Evolutionary conservation across 1,140 invertebrate genomes (phyloP), one percentile per base, ranked within the genome.

Genomic region (Procambarus clarkii): DNA sequence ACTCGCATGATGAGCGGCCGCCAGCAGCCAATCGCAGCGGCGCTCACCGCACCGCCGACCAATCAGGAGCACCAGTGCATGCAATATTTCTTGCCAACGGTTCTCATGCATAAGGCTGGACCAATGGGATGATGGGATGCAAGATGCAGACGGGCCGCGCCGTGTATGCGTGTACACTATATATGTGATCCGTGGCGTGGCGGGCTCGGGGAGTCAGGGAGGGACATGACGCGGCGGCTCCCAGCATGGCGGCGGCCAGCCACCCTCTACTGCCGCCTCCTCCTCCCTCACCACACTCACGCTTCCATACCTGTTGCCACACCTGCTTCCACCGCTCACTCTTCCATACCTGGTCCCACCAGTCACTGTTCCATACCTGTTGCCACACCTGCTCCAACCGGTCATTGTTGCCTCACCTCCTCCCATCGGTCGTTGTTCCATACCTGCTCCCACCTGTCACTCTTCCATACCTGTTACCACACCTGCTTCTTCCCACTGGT

Each of bases 1-100:
- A n/a, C 77, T 18, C 77, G 77, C 77, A 79, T 79, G 77, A 79
- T 79, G 77, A 48, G 46, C 44, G 77, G 77, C 77, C 77, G 77
- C 77, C 44, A 44, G 44, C 48, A 18, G 18, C 77, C 77, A 79
- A 79, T 79, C 5, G 44, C 24, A 44, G 18, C 44, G 24, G 44
- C 48, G 4, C 44, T 46, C 77, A 44, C 77, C 77, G 2, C 77
- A 4, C 77, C 77, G 21, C 18, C 44, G 4, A 21, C 77, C 77
- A 79, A 79, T 79, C 5, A 79, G 77, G 48, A 48, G 34, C 34
- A 44, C 77, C 77, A 79, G 77, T 79, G 77, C 77, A 79, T 79
- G 44, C 34, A 77, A 24, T 77, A 24, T 45, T 77, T 77, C 74
- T 45, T 77, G 74, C 74, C 74, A 77, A 11, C 74, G n/a, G 24